Evolutionary conservation across 1,140 invertebrate genomes (phyloP).

Genomic region (Colletes gigas): DNA sequence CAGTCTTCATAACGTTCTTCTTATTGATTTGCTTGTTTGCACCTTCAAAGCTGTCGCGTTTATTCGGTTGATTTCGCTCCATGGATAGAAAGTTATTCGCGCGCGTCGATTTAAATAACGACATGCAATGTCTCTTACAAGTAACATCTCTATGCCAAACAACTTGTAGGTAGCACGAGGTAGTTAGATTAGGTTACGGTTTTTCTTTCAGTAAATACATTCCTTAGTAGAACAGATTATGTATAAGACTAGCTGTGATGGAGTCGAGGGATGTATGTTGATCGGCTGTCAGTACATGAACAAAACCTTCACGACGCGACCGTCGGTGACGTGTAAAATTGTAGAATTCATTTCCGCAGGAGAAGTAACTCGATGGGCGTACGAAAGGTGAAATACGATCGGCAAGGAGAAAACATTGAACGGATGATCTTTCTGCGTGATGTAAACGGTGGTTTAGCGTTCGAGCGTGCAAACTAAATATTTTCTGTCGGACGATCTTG

Average conservation of each 20-base stretch:
- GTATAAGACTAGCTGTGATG: slow-evolving; percentile 73
- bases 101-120: slow-evolving; percentile 10
- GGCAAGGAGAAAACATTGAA: slow-evolving; percentile 51
- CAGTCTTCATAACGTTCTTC: neutral
- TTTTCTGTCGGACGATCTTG: slow-evolving; percentile 41
- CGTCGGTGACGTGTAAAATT: slow-evolving; percentile 64
- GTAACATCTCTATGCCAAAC: slow-evolving; percentile 43
- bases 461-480: slow-evolving; percentile 33
- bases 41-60: neutral
- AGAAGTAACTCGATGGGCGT: slow-evolving; percentile 60
- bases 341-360: slow-evolving; percentile 76
- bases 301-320: slow-evolving; percentile 43
- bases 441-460: slow-evolving; percentile 56
- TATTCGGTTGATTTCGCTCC: neutral
- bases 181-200: slow-evolving; percentile 51
- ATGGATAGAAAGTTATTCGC: neutral
- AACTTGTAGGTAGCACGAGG: slow-evolving; percentile 69
- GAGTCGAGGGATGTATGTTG: slow-evolving; percentile 60
- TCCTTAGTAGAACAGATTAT: slow-evolving; percentile 60
- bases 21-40: neutral
- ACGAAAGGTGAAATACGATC: slow-evolving; percentile 41
- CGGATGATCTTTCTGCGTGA: slow-evolving; percentile 57
- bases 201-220: slow-evolving; percentile 62
- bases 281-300: slow-evolving; percentile 56
- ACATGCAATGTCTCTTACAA: neutral